Conservation (phyloP, 2,888 invertebrate genomes). For the Caenorhabditis afra region DNA sequence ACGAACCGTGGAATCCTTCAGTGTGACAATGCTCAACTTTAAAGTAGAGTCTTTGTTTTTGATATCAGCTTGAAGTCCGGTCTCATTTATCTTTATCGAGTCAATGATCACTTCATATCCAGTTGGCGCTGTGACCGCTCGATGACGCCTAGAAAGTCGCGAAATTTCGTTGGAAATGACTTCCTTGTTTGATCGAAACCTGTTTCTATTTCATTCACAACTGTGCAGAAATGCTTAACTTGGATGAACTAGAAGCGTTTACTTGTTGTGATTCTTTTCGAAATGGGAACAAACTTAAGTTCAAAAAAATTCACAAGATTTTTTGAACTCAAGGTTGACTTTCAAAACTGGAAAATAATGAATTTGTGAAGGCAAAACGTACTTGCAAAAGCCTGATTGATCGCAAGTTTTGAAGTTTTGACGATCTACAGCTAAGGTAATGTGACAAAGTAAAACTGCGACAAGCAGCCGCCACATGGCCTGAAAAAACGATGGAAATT, state of each 20-base stretch:
- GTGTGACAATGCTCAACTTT: constrained; percentile 68
- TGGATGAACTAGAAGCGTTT: too few relatives aligned
- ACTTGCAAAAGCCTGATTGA: constrained; percentile 73
- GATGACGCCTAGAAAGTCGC: constrained; percentile 66
- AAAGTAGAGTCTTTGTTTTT: constrained; percentile 70
- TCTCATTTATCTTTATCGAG: constrained; percentile 70
- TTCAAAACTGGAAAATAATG: too few relatives aligned
- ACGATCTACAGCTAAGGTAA: constrained; percentile 62
- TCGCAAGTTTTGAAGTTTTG: constrained; percentile 71
- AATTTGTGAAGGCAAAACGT: too few relatives aligned
- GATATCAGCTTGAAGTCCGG: constrained; percentile 72
- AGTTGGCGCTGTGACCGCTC: constrained; percentile 60
- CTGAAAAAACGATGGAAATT: constrained; percentile 3
- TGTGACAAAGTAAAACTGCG: constrained; percentile 24
- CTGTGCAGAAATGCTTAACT: too few relatives aligned
- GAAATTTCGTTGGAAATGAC: constrained; percentile 3
- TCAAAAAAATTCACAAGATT: too few relatives aligned
- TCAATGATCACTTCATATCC: constrained; percentile 67
- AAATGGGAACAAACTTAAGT: too few relatives aligned
- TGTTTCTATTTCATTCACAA: too few relatives aligned
- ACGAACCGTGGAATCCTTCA: constrained; percentile 75
- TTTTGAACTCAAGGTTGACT: too few relatives aligned
- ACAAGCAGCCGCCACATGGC: constrained; percentile 46
- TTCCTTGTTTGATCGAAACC: constrained; percentile 17
- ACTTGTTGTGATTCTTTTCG: too few relatives aligned